Conservation (phyloP, 92 coral and sea anemone species). For the Hydrozoanthus gracilis region DNA sequence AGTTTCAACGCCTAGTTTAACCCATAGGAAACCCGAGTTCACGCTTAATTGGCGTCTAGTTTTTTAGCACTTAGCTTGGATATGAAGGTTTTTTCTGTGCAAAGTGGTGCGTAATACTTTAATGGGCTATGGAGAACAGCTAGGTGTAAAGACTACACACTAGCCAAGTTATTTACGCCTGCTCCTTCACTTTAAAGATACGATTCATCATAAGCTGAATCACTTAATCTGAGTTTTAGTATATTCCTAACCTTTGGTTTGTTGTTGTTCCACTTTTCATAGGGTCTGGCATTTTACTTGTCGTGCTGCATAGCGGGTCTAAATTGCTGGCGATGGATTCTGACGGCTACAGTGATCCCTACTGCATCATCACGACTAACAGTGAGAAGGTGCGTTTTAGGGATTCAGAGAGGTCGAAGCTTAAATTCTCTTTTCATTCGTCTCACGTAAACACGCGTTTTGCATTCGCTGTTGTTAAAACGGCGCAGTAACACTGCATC, state of each 20-base stretch:
- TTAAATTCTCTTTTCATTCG: no score
- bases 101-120: no score
- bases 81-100: no score
- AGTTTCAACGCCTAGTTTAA: no score
- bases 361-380: constrained; percentile 84
- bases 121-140: no score
- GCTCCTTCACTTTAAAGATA: no score
- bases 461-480: neutral
- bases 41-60: no score
- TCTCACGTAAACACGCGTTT: neutral
- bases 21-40: no score
- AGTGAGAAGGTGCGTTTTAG: constrained; percentile 64
- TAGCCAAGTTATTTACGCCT: no score
- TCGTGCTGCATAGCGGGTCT: constrained; percentile 88
- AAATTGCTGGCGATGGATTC: constrained; percentile 88
- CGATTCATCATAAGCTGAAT: neutral
- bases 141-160: no score
- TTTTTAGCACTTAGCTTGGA: no score
- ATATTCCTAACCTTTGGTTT: neutral
- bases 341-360: constrained; percentile 93
- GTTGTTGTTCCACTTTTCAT: neutral
- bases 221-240: neutral
- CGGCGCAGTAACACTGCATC: neutral
- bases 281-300: constrained; percentile 87
- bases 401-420: no score